Evolutionary conservation across 2,888 invertebrate genomes (phyloP).

Genomic region (Oscheius sp.): DNA sequence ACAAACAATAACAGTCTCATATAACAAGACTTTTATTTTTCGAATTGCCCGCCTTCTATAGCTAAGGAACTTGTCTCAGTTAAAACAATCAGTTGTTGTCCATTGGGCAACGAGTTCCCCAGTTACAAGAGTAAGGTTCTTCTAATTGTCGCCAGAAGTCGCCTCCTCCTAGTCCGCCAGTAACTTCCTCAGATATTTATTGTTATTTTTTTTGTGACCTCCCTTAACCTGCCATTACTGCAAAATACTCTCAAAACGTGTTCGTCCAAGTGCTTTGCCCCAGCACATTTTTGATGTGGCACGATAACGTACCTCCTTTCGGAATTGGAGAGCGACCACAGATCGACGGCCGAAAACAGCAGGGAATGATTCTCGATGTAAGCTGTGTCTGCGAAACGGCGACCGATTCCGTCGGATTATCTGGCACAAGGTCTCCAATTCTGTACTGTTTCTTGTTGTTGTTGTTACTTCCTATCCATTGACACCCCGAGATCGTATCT

Average conservation of each 20-base stretch:
- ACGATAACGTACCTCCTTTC: not conserved
- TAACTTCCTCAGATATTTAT: too few relatives aligned
- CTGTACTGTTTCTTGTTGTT: not conserved
- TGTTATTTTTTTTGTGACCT: not conserved
- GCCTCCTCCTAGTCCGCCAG: too few relatives aligned
- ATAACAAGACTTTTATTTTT: too few relatives aligned
- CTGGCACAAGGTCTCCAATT: conserved; percentile 15
- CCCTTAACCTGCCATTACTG: not conserved
- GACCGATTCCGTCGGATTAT: conserved; percentile 14
- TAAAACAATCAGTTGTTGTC: too few relatives aligned
- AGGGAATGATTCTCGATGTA: not conserved
- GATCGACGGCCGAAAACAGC: not conserved
- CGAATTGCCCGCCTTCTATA: too few relatives aligned
- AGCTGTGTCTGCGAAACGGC: not conserved
- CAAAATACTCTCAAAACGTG: conserved; percentile 8
- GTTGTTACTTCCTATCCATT: not conserved
- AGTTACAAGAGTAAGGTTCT: too few relatives aligned
- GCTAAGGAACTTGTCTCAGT: too few relatives aligned
- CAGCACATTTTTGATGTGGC: conserved; percentile 1
- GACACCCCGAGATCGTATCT: not conserved
- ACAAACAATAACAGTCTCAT: too few relatives aligned
- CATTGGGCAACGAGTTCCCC: too few relatives aligned
- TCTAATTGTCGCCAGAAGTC: too few relatives aligned
- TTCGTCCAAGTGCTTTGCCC: conserved; percentile 1
- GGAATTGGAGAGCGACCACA: not conserved